Base-by-base conservation (phyloP, 2,797 vertebrate species). In the Pagetopsis macropterus region DNA sequence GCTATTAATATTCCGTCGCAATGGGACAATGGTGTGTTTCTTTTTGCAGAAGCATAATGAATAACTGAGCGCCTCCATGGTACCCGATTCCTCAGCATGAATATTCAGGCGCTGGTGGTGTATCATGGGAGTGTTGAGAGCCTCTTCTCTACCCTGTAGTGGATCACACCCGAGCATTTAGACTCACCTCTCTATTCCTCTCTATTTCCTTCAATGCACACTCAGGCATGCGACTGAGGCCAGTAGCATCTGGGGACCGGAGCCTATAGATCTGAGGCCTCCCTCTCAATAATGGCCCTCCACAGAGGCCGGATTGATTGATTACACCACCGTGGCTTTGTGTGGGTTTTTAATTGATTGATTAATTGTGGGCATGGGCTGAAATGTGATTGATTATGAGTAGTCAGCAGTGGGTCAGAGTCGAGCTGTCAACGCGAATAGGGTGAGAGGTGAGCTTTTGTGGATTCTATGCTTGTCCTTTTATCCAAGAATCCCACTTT, bases 1-100 rank as follows among this genome's bases (percentile, higher is more conserved):
- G 76, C 88, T 87, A 91, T 94, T 94, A 95, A 95, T 94, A 95
- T 94, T 95, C 92, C 90, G 94, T 92, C 83, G 84, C 92, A 87
- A 80, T 89, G 92, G 93, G 93, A 93, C 75, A 72, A 83, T 89
- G 91, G 88, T 84, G 83, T 91, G 91, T 93, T 93, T 94, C 91
- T 89, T 93, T 91, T 92, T 93, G 87, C 90, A 92, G 90, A 89
- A 86, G 92, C 91, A 91, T 92, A 92, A 94, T 93, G 93, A 95
- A 94, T 94, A 94, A 94, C 92, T 94, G 91, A 94, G 90, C 76
- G 83, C 87, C 91, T 93, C 91, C 54, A 85, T 78, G 84, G 88
- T 84, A 84, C 85, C 86, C 76, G 72, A 87, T 88, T 92, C 88
- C 86, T 88, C 76, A 55, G 78, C 93, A 94, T 94, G 93, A 94